Evolutionary conservation across 2,888 invertebrate genomes (phyloP).

Genomic region (Drosophila recens): DNA sequence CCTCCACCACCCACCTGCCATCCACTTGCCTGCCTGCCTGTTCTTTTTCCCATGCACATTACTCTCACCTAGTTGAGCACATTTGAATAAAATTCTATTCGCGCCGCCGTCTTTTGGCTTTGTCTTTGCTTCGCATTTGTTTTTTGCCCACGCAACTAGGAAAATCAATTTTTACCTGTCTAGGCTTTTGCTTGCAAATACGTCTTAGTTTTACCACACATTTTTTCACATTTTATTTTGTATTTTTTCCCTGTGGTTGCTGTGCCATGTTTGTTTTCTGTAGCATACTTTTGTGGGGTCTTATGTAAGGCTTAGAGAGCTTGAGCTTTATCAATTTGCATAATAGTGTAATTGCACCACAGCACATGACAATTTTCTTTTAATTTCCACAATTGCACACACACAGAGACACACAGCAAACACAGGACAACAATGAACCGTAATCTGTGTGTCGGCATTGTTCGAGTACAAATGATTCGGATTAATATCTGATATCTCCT

Average conservation of each 20-base stretch:
- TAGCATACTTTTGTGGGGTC: constrained; percentile 69
- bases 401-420: constrained; percentile 13
- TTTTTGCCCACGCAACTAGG: constrained; percentile 45
- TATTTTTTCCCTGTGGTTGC: constrained; percentile 13
- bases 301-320: constrained; percentile 56
- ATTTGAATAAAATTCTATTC: constrained; percentile 76
- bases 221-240: constrained; percentile 1
- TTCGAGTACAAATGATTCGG: constrained; percentile 23
- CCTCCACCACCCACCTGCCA: constrained; percentile 11
- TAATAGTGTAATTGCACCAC: constrained; percentile 27
- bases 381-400: constrained; percentile 34
- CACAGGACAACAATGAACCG: constrained; percentile 18
- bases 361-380: constrained; percentile 36
- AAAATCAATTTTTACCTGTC: constrained; percentile 79
- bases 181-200: constrained; percentile 33
- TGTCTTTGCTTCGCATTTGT: constrained; percentile 29
- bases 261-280: constrained; percentile 7
- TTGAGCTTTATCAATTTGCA: constrained; percentile 34
- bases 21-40: constrained; percentile 16
- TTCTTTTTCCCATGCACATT: constrained; percentile 77
- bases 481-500: constrained; percentile 10
- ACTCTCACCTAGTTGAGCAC: constrained; percentile 75
- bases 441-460: constrained; percentile 17
- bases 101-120: constrained; percentile 22
- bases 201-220: constrained; percentile 3